Evolutionary conservation across 2,797 vertebrate species (phyloP).

Genomic region (Pangasius sanitwongsei): DNA sequence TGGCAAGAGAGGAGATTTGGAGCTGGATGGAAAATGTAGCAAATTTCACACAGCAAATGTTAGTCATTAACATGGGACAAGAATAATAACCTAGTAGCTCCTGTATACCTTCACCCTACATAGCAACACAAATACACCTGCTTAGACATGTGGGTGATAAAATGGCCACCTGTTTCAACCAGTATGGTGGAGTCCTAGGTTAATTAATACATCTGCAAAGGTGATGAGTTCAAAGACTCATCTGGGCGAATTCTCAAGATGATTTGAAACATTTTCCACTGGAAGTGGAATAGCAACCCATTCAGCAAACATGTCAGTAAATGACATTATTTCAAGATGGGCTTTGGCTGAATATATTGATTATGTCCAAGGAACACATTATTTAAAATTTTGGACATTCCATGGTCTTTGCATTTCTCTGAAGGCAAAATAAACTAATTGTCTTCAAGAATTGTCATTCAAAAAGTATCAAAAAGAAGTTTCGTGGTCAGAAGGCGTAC

Average conservation of each 20-base stretch:
- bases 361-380: neutral
- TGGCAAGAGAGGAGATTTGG: neutral
- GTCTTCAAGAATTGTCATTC: neutral
- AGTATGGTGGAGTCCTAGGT: neutral
- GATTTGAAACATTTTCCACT: neutral
- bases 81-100: neutral
- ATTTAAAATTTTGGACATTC: neutral
- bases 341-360: neutral
- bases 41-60: constrained; percentile 1
- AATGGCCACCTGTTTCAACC: neutral
- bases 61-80: neutral
- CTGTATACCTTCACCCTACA: neutral
- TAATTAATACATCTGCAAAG: neutral
- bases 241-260: neutral
- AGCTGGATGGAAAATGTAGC: neutral
- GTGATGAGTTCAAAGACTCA: neutral
- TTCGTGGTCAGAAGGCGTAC: neutral
- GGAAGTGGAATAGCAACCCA: neutral
- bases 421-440: neutral
- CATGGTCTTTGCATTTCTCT: neutral
- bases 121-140: neutral
- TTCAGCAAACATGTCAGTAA: neutral
- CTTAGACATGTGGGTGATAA: neutral
- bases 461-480: neutral
- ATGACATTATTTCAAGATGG: neutral